Base-by-base conservation (phyloP, 2,113 vertebrate species). In the Oreochromis tanganicae region DNA sequence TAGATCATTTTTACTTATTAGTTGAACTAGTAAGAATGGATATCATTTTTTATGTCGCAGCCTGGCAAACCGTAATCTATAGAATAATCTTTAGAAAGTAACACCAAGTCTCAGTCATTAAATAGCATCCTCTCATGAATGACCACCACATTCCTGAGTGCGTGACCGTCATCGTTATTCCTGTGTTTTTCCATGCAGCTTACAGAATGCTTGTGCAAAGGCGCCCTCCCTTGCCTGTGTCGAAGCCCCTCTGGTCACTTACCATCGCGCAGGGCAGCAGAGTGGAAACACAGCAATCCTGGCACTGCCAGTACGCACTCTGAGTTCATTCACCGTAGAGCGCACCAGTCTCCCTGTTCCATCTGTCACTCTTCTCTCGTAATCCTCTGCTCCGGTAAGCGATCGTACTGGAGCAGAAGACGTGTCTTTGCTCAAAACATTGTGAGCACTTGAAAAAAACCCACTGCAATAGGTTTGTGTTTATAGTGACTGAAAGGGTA, bases 311-410 rank as follows among this genome's bases (percentile, higher is more conserved):
- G 46, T n/a, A 6, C 6, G 9, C 78, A 54, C 75, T 54, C 57
- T 6, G 48, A 88, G 78, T 91, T 85, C 87, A 91, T 54, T 75
- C 90, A 80, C 83, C 50, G 16, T 71, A 75, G 48, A 88, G 86
- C 34, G 9, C 89, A 80, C 82, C 85, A 38, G 85, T 75, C 90
- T 81, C 85, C 59, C 63, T 41, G 61, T 83, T 93, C 94, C 95
- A 95, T 95, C 94, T 95, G 93, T 90, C 90, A 88, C 83, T 80
- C 66, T 21, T 7, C 73, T 86, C 83, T 91, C 81, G 48, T 89
- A 88, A 91, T 89, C 80, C 90, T 61, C 81, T 79, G 88, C 87
- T 91, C 66, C 84, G 86, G 80, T 87, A 89, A 93, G 78, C 6
- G 36, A 91, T 89, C 83, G 87, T 59, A 89, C 66, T 89, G 57